Conservation (phyloP, 1,140 invertebrate genomes). For the Coelopa frigida region DNA sequence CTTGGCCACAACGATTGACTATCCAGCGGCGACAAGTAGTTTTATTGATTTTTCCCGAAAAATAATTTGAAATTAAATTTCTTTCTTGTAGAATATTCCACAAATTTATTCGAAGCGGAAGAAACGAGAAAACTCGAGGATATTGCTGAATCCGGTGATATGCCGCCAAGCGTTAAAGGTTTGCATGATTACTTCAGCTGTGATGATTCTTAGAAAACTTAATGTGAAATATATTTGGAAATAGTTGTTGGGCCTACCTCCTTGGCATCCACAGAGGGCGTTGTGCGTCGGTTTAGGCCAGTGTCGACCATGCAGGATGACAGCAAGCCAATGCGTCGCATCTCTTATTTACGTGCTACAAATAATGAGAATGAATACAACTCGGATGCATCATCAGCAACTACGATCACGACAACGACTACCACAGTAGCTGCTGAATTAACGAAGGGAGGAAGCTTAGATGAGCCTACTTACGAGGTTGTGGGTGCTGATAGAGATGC, state of each 20-base stretch:
- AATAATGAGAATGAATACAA: conserved; percentile 41
- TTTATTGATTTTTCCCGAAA: too few species aligned
- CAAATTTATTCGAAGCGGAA: conserved; percentile 7
- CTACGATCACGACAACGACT: conserved; percentile 55
- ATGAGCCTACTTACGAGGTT: too few species aligned
- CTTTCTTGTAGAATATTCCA: conserved; percentile 19
- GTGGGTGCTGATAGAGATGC: conserved; percentile 5
- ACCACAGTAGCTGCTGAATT: too few species aligned
- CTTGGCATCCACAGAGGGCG: conserved; percentile 2
- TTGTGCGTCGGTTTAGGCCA: conserved; percentile 36
- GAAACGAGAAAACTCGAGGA: conserved; percentile 22
- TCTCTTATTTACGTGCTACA: conserved; percentile 87
- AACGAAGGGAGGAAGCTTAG: too few species aligned
- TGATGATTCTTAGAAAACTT: too few species aligned
- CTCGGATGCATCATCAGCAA: conserved; percentile 58
- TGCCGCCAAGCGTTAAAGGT: conserved; percentile 6
- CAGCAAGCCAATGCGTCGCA: conserved; percentile 74
- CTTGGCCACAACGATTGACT: conserved; percentile 32
- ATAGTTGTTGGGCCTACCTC: not conserved
- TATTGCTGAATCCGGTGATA: conserved; percentile 26
- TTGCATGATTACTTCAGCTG: too few species aligned
- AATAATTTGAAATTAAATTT: conserved; percentile 4
- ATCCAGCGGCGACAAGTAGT: conserved; percentile 18
- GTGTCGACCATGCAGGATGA: conserved; percentile 52
- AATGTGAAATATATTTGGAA: too few species aligned